Evolutionary conservation across 1,140 invertebrate genomes (phyloP), one percentile per base, ranked within the genome.

Genomic region (Piezodorus guildinii): DNA sequence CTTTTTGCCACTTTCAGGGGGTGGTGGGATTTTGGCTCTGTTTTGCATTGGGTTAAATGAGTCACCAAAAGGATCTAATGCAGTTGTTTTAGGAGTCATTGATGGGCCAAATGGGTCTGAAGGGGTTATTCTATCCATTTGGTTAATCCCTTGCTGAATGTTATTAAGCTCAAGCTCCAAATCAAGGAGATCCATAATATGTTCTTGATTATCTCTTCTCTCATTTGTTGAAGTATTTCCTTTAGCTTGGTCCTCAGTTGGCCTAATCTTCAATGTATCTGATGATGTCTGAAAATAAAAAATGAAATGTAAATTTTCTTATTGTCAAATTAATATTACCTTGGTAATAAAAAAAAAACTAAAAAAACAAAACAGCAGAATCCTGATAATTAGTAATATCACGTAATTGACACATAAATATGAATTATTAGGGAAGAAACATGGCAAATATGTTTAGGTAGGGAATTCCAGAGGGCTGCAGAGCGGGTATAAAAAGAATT

Each of bases 161-260:
- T 86, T 91, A 68, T 87, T 90, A 62, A 96, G 77, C 77, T 96
- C 93, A 72, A 91, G 87, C 74, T 97, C 92, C 65, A 98, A 77
- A 77, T 96, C 93, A 19, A 98, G 83, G 65, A 98, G 27, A 45
- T 66, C 62, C 45, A 56, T 63, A 21, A 58, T 59, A 60, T 59
- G 62, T 17, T 66, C 65, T 34, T 63, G 60, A 10, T 62, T 63
- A n/a, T 62, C 52, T 17, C 39, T 19, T 59, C 52, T 21, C 1
- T 59, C 61, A 14, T 27, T 45, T 43, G 51, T 19, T 23, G 54
- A 46, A 44, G 62, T 43, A 23, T 63, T 63, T 43, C 62, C 60
- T 58, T 68, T 60, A 60, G 66, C 43, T 65, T 68, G 46, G 66
- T 65, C 66, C 56, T 65, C 66, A 21, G 54, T 64, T 15, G 67